phyloP scores from a whole-genome alignment of 2,888 invertebrate genomes.

The Drosophila putrida region DNA sequence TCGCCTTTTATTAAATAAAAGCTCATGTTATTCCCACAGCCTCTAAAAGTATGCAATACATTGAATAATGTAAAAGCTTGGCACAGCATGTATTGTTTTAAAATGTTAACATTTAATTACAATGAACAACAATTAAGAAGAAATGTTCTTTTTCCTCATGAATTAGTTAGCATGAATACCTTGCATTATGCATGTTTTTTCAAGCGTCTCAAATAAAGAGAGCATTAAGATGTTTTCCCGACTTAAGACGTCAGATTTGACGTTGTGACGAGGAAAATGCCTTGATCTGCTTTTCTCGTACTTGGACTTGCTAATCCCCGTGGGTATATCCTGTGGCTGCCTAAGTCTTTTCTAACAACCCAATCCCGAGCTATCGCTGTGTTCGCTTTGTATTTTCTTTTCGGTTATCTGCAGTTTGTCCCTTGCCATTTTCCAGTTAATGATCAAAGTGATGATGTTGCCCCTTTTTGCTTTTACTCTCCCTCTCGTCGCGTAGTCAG shows the following conservation, averaged over 20 bases:
- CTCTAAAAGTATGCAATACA: neutral
- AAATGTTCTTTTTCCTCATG: neutral
- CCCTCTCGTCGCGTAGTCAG: conserved; percentile 21
- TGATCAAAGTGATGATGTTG: conserved; percentile 66
- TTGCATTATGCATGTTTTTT: neutral
- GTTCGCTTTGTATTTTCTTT: conserved; percentile 28
- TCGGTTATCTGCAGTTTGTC: conserved; percentile 56
- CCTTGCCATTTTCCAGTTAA: conserved; percentile 67
- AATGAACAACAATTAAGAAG: neutral
- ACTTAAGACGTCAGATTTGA: conserved; percentile 42
- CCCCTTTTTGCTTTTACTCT: conserved; percentile 13
- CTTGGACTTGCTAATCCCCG: conserved; percentile 56
- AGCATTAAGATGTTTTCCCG: conserved; percentile 32
- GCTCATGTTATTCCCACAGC: no score
- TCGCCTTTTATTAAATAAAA: no score
- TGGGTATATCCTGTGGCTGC: conserved; percentile 25
- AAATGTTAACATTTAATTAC: neutral
- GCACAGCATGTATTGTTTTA: neutral
- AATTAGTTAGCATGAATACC: neutral
- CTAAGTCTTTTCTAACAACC: conserved; percentile 54
- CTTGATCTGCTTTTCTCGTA: conserved; percentile 47
- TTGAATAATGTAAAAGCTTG: neutral
- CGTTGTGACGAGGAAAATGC: conserved; percentile 41
- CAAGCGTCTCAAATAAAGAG: conserved; percentile 9
- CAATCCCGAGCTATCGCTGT: conserved; percentile 14